Conservation (phyloP, 2,113 vertebrate species). For the Phrynosoma blainvillii region DNA sequence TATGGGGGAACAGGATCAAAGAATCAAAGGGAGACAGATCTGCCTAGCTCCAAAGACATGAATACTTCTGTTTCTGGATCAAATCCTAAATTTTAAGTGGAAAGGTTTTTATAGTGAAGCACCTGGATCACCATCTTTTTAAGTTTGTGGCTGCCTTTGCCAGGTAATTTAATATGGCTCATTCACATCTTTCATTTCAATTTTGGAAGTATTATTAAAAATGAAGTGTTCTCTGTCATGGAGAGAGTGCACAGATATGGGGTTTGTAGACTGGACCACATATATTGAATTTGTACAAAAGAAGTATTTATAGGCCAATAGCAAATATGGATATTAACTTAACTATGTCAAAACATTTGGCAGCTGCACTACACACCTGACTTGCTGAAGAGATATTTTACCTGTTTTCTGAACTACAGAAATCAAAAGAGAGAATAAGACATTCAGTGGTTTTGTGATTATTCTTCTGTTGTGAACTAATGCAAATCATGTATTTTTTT, state of each 20-base stretch:
- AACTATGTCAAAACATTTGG: conserved; percentile 51
- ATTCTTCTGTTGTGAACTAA: conserved; percentile 17
- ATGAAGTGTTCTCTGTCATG: conserved; percentile 25
- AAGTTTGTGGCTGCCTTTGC: conserved; percentile 23
- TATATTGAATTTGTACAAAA: conserved; percentile 57
- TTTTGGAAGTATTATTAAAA: conserved; percentile 55
- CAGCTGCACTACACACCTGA: conserved; percentile 43
- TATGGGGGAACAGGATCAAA: neutral
- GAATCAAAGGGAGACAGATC: neutral
- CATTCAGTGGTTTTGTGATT: neutral
- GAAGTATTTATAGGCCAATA: conserved; percentile 49
- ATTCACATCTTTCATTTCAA: conserved; percentile 28
- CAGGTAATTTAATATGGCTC: neutral
- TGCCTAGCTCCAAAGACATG: neutral
- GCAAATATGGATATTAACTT: conserved; percentile 62
- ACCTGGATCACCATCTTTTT: conserved; percentile 22
- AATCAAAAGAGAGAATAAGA: neutral
- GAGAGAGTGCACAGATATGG: conserved; percentile 1
- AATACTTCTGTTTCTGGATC: neutral
- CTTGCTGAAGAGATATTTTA: conserved; percentile 33
- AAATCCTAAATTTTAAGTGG: conserved; percentile 2
- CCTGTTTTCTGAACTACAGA: neutral
- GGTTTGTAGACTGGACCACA: conserved; percentile 34
- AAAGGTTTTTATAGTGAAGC: conserved; percentile 6
- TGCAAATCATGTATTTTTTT: neutral